Percentiles rank a stretch among this genome's conserved stretches.
phyloP scores from a whole-genome alignment of 2,888 invertebrate genomes.

The Ophonus ardosiacus region DNA sequence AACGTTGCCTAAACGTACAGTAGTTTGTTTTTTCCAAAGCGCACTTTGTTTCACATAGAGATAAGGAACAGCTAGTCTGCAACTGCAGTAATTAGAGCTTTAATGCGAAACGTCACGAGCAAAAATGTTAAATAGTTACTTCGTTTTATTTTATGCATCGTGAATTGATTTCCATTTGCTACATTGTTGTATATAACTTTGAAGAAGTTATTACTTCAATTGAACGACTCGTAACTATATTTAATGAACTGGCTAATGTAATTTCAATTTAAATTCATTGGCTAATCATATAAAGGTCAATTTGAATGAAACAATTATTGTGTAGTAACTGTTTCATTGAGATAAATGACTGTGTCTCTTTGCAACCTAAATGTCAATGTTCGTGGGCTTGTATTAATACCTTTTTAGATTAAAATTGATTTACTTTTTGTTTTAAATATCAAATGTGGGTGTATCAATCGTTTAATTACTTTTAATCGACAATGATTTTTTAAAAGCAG shows the following conservation, averaged over 20 bases:
- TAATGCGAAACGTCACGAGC: conserved; percentile 42
- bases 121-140: conserved; percentile 36
- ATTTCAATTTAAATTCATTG: conserved; percentile 30
- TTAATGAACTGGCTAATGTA: not conserved
- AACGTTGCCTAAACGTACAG: conserved; percentile 11
- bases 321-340: conserved; percentile 18
- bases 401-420: not conserved
- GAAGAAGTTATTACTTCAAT: not conserved
- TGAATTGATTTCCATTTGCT: not conserved
- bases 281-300: conserved; percentile 25
- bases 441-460: not conserved
- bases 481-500: not conserved
- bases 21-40: conserved; percentile 39
- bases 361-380: not conserved
- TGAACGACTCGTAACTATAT: not conserved
- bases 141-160: not conserved
- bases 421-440: not conserved
- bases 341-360: not conserved
- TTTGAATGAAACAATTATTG: conserved; percentile 20
- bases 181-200: not conserved
- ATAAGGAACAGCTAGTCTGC: conserved; percentile 40
- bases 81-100: conserved; percentile 36
- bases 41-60: conserved; percentile 27
- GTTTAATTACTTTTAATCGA: not conserved
- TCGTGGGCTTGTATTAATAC: not conserved